Evolutionary conservation across 1,140 invertebrate genomes (phyloP).

Genomic region (Cyclargus thomasi): DNA sequence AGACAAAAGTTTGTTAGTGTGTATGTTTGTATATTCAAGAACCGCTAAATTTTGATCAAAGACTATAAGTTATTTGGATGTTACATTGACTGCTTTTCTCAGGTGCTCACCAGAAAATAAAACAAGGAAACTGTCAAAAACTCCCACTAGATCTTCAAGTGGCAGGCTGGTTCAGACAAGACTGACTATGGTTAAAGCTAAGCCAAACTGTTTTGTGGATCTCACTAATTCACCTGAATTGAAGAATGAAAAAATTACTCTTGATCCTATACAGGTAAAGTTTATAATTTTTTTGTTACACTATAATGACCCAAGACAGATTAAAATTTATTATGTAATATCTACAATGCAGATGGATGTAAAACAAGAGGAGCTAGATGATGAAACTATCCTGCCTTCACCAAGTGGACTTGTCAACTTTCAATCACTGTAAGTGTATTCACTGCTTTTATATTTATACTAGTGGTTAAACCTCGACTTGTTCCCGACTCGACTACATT

Average conservation of each 20-base stretch:
- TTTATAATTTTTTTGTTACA: background rate
- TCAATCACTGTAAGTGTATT: constrained; percentile 40
- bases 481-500: too few species aligned
- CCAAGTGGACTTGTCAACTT: constrained; percentile 44
- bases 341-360: constrained; percentile 37
- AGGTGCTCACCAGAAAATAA: background rate
- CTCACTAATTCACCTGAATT: constrained; percentile 51
- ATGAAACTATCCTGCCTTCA: constrained; percentile 61
- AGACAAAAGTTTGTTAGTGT: too few species aligned
- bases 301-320: too few species aligned
- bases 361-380: constrained; percentile 51
- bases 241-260: constrained; percentile 16
- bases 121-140: constrained; percentile 23
- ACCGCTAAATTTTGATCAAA: too few species aligned
- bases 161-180: constrained; percentile 41
- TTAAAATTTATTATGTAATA: background rate
- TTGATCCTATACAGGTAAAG: constrained; percentile 26
- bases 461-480: too few species aligned
- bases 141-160: constrained; percentile 34
- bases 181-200: constrained; percentile 38
- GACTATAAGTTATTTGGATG: too few species aligned
- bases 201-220: constrained; percentile 39
- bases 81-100: too few species aligned
- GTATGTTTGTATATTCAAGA: too few species aligned
- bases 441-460: too few species aligned